phyloP scores from a whole-genome alignment of 2,113 vertebrate species.

The Cephalopterus ornatus region DNA sequence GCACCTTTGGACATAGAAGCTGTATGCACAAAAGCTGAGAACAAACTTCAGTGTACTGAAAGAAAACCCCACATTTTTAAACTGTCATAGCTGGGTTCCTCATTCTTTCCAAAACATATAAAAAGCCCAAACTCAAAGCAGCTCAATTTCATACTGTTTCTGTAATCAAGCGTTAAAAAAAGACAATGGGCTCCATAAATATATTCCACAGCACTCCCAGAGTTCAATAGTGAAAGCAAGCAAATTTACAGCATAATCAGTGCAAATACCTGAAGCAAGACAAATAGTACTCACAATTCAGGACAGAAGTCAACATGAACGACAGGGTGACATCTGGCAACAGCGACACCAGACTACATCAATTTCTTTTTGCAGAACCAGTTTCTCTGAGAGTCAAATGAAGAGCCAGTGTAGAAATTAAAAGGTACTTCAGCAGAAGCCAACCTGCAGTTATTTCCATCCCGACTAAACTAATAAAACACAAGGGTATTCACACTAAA shows the following conservation, averaged over 20 bases:
- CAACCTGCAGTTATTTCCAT: not conserved
- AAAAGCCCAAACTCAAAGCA: not conserved
- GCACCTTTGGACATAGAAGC: not conserved
- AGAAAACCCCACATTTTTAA: not conserved
- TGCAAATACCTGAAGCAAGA: not conserved
- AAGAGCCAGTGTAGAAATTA: not conserved
- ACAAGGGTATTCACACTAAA: not conserved
- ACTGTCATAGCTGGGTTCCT: not conserved
- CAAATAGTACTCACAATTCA: rapidly evolving
- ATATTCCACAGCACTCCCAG: not conserved
- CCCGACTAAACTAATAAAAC: not conserved
- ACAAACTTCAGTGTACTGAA: not conserved
- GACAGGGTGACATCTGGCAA: not conserved
- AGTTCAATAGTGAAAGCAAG: not conserved
- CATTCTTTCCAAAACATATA: not conserved
- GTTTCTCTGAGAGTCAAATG: not conserved
- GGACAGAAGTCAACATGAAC: not conserved
- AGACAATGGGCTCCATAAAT: not conserved
- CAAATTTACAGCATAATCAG: not conserved
- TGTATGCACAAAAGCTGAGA: not conserved
- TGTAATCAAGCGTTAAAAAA: not conserved
- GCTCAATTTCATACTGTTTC: not conserved
- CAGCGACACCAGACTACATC: not conserved
- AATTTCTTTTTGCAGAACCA: not conserved
- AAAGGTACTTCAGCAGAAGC: not conserved